These are phyloP conservation scores for Caenorhabditis sp. DNA, from an alignment of 2,888 invertebrate genomes.

Conservation along the genomic window DNA sequence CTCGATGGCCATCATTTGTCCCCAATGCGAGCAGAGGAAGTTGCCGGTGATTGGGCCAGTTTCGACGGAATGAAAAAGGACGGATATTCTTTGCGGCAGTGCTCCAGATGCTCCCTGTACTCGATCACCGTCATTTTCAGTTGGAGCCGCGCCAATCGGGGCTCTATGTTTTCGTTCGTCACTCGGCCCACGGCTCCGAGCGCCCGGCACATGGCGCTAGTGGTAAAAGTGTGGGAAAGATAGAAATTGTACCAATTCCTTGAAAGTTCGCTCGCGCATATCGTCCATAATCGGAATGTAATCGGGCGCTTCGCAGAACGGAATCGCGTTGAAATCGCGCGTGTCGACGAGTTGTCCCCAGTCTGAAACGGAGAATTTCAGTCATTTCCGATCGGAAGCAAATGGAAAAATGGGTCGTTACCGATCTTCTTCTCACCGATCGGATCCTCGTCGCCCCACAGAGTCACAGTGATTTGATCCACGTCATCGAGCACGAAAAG, in stretches of 20 bases:
- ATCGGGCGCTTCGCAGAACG: slow-evolving; percentile 38
- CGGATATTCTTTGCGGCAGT: slow-evolving; percentile 54
- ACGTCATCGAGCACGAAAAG: slow-evolving; percentile 67
- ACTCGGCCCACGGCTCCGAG: slow-evolving; percentile 49
- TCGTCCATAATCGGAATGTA: slow-evolving; percentile 46
- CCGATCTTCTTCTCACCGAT: slow-evolving; percentile 56
- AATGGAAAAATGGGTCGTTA: background rate
- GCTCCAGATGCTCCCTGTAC: slow-evolving; percentile 53
- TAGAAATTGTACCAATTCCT: slow-evolving; percentile 62
- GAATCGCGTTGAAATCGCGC: slow-evolving; percentile 61
- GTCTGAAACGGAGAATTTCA: too few species aligned
- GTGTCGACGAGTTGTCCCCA: slow-evolving; percentile 61
- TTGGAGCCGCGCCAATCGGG: slow-evolving; percentile 34
- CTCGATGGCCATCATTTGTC: slow-evolving; percentile 25
- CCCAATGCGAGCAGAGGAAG: slow-evolving; percentile 26
- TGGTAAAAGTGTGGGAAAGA: too few species aligned
- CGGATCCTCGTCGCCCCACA: slow-evolving; percentile 67
- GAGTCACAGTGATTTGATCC: slow-evolving; percentile 57
- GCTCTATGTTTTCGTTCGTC: slow-evolving; percentile 27
- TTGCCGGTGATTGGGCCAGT: slow-evolving; percentile 53
- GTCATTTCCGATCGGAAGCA: too few species aligned
- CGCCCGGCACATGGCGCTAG: slow-evolving; percentile 55
- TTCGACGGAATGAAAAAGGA: slow-evolving; percentile 43
- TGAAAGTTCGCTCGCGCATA: slow-evolving; percentile 49
- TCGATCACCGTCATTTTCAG: slow-evolving; percentile 30